These are phyloP conservation scores for Hemicrepidius hirtus DNA, from an alignment of 2,888 invertebrate species.

Conservation along the genomic window DNA sequence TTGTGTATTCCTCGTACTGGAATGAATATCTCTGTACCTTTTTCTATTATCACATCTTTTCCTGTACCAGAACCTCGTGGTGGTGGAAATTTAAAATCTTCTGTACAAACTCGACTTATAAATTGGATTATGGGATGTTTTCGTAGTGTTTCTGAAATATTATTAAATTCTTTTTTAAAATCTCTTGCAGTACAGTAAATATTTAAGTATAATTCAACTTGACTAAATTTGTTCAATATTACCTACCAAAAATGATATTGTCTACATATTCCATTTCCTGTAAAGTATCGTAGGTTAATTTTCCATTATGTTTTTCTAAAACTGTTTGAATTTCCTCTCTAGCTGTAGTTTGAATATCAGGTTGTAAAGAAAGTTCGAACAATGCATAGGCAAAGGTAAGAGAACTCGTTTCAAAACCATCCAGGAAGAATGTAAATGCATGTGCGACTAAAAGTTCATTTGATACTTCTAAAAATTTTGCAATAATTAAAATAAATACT, in stretches of 20 bases:
- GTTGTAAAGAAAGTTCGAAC: slow-evolving; percentile 69
- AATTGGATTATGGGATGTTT: slow-evolving; percentile 49
- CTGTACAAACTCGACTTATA: slow-evolving; percentile 47
- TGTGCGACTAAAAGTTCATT: slow-evolving; percentile 66
- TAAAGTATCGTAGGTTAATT: slow-evolving; percentile 69
- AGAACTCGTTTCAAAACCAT: slow-evolving; percentile 73
- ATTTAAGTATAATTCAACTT: no score
- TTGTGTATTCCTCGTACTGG: slow-evolving; percentile 63
- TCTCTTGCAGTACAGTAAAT: no score
- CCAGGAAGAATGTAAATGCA: slow-evolving; percentile 70
- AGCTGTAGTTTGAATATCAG: slow-evolving; percentile 69
- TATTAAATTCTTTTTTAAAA: no score
- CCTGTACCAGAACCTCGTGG: slow-evolving; percentile 35
- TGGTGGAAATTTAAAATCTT: slow-evolving; percentile 44
- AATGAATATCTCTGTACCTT: slow-evolving; percentile 62
- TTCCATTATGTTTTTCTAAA: slow-evolving; percentile 63
- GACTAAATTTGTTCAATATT: neutral
- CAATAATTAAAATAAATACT: neutral
- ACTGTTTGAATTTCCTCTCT: slow-evolving; percentile 68
- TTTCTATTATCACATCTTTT: slow-evolving; percentile 46
- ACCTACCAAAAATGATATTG: slow-evolving; percentile 67
- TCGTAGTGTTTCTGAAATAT: slow-evolving; percentile 50
- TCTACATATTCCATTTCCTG: slow-evolving; percentile 72
- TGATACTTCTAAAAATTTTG: slow-evolving; percentile 30
- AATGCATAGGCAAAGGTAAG: slow-evolving; percentile 68